phyloP scores from a whole-genome alignment of 2,888 invertebrate species.

The Trimorus sp. region DNA sequence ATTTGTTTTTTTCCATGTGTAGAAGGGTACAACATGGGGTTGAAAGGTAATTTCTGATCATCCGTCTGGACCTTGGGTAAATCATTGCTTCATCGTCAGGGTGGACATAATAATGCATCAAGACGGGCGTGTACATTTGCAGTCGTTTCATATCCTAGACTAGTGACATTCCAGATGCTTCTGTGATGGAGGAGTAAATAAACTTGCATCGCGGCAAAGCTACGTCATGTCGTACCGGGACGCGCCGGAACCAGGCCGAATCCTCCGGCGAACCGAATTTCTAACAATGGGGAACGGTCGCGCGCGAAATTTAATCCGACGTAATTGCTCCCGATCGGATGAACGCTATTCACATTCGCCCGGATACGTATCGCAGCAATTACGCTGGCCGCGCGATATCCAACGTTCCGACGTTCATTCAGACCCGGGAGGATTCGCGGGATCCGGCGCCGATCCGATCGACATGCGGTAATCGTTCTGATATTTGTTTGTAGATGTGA shows the following conservation, averaged over 20 bases:
- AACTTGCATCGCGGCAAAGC: constrained; percentile 23
- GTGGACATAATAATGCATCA: constrained; percentile 35
- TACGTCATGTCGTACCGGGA: neutral
- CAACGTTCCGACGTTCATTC: constrained; percentile 11
- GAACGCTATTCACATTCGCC: constrained; percentile 15
- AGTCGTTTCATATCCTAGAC: constrained; percentile 29
- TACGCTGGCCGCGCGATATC: constrained; percentile 17
- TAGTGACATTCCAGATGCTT: constrained; percentile 44
- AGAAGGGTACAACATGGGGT: too few relatives aligned
- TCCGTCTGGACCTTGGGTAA: constrained; percentile 3
- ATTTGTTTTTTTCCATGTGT: too few relatives aligned
- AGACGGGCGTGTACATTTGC: constrained; percentile 24
- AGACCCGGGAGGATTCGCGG: constrained; percentile 6
- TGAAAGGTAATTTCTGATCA: constrained; percentile 2
- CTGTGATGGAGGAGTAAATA: constrained; percentile 15
- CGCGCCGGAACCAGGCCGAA: constrained; percentile 7
- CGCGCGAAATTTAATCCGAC: constrained; percentile 15
- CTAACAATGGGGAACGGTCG: neutral
- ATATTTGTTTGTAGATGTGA: too few relatives aligned
- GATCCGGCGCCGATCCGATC: constrained; percentile 6
- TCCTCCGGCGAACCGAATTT: constrained; percentile 9
- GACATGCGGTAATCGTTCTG: neutral
- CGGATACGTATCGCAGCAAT: constrained; percentile 17
- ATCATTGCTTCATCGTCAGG: constrained; percentile 25
- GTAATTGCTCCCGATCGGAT: constrained; percentile 21